Base-by-base conservation (phyloP, 1,140 invertebrate genomes). In the Zaprionus vittiger region DNA sequence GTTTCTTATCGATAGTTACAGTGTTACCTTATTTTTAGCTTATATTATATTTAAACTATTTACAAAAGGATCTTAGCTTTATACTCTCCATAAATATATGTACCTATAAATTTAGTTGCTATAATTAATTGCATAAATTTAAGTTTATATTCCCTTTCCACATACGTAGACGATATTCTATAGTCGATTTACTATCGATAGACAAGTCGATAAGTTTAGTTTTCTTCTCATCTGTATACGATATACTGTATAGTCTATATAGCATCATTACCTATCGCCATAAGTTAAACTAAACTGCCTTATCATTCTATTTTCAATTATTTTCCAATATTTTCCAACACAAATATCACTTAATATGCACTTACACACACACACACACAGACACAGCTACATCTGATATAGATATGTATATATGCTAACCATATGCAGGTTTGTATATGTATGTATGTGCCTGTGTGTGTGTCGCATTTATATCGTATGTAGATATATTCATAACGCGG, bases 401-500 rank as follows among this genome's bases (percentile, higher is more conserved):
- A 47, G n/a, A 47, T 47, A 17, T 3, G n/a, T 47, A 20, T 47
- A 47, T 17, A 47, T n/a, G 41, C 41, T 54, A 59, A 70, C 28
- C 75, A 81, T 81, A 79, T 82, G 67, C 81, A 82, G 66, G 71
- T 84, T 79, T 78, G 68, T 75, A 61, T 57, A 63, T 64, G 64
- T 57, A 63, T 64, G 64, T 57, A 62, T 65, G 60, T 75, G 14
- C 9, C 31, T 56, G 54, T 55, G 22, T 55, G 66, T 37, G 64
- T 24, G 64, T 56, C 38, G 55, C 74, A 85, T 86, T 77, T 79
- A 71, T 70, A 73, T 52, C 11, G 12, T 57, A 77, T 79, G 69
- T 31, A 73, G 70, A 54, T 77, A 77, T 90, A 90, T 90, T 90
- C 85, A 90, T 90, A 90, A 90, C 81, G 89, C 84, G 87, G 76